These are phyloP conservation scores for Lagria hirta DNA, from an alignment of 2,888 invertebrate genomes.

Conservation along the genomic window DNA sequence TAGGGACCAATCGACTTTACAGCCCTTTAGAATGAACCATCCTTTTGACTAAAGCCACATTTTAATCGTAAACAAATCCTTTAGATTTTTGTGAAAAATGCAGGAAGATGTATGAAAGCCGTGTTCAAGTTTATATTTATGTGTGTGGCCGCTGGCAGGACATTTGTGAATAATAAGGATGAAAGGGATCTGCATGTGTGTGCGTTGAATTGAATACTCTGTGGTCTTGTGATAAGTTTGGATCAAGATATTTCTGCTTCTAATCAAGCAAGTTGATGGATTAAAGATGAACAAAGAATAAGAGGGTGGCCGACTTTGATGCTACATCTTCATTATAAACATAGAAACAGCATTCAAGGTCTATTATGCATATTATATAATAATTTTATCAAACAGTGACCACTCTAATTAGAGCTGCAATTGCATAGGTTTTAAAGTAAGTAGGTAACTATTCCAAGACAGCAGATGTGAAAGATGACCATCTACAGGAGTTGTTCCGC, in stretches of 20 bases:
- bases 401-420: no score
- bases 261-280: background rate
- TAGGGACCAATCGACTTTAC: constrained; percentile 54
- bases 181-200: constrained; percentile 39
- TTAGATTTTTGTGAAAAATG: constrained; percentile 9
- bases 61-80: constrained; percentile 22
- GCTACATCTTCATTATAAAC: no score
- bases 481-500: no score
- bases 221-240: constrained; percentile 34
- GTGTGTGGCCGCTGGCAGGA: constrained; percentile 30
- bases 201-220: constrained; percentile 34
- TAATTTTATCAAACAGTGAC: no score
- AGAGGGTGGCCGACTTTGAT: no score
- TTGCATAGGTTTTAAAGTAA: no score
- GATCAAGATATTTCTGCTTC: constrained; percentile 18
- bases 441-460: no score
- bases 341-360: no score
- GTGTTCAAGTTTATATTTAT: constrained; percentile 36
- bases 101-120: constrained; percentile 29
- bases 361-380: no score
- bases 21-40: constrained; percentile 46
- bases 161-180: constrained; percentile 36
- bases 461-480: no score
- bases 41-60: constrained; percentile 24
- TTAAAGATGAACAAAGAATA: constrained; percentile 1